Base-by-base conservation (phyloP, 2,888 invertebrate genomes). In the Plagiodera versicolora region DNA sequence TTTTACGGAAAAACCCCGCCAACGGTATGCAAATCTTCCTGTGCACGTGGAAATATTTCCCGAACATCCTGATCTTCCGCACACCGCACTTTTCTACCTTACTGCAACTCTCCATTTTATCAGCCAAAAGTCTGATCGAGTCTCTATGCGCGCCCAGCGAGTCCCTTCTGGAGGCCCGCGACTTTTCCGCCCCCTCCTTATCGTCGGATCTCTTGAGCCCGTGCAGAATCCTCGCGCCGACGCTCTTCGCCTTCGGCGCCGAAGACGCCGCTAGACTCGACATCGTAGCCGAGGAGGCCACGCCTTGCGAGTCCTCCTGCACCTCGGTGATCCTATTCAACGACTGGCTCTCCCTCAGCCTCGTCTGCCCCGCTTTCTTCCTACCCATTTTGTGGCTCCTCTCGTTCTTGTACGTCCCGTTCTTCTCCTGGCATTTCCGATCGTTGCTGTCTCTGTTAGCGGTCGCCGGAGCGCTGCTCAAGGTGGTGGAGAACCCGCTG, bases 261-360 rank as follows among this genome's bases (percentile, higher is more conserved):
- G 77, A 64, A 18, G 73, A 67, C 8, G 79, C 71, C 9, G 78
- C 62, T 18, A 72, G 66, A 4, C 76, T 74, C 54, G 75, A 75
- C 16, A 76, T 74, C 6, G 75, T 76, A 2, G 77, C 74, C 8
- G 77, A 72, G 24, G 78, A 77, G 18, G 79, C 74, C 35, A 79
- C 64, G 11, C 75, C 73, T 69, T 77, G 80, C 44, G 76, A 72
- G 56, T 87, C 89, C 77, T 92, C 92, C 79, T 92, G 91, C 67
- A 92, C 92, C 81, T 93, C 93, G 14, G 92, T 92, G 67, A 93
- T 92, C 66, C 92, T 86, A 79, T 92, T 93, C 63, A 93, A 81
- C 20, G 92, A 92, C 75, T 93, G 92, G 70, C 91, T 92, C 81
- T 93, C 92, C 9, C 92, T 84, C 58, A 93, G 80, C 16, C 85